Evolutionary conservation across 2,113 vertebrate genomes (phyloP).

Genomic region (Jaculus jaculus): DNA sequence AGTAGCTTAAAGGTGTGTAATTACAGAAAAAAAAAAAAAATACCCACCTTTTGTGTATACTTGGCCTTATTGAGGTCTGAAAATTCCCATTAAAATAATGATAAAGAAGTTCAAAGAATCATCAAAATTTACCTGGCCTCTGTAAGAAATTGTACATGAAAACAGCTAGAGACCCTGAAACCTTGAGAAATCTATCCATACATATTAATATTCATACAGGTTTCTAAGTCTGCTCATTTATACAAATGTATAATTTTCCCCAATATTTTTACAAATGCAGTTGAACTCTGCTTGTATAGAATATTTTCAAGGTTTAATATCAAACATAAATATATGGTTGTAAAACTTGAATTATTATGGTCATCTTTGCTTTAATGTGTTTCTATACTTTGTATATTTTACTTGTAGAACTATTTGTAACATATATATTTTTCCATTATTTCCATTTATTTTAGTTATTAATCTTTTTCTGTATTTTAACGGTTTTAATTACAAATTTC

Average conservation of each 20-base stretch:
- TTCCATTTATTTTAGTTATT: neutral
- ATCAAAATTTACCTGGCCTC: fast-evolving
- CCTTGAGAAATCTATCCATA: neutral
- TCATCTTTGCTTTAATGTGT: neutral
- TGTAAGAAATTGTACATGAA: neutral
- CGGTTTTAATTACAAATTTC: neutral
- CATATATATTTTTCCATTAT: neutral
- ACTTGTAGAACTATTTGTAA: neutral
- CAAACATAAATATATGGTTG: neutral
- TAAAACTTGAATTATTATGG: neutral
- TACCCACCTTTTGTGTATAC: neutral
- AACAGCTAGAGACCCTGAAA: neutral
- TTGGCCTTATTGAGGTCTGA: neutral
- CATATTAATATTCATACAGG: no score
- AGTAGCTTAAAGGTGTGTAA: neutral
- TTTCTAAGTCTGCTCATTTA: neutral
- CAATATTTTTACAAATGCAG: neutral
- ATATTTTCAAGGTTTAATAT: neutral
- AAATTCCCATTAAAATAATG: neutral
- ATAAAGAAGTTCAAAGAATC: neutral
- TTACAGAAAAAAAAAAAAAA: neutral
- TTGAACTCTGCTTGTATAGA: neutral
- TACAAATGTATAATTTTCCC: neutral
- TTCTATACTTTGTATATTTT: neutral
- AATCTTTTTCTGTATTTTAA: neutral